Percentiles rank a stretch among this genome's conserved stretches.
phyloP scores from a whole-genome alignment of 2,888 invertebrate species.

The Dioctria linearis region DNA sequence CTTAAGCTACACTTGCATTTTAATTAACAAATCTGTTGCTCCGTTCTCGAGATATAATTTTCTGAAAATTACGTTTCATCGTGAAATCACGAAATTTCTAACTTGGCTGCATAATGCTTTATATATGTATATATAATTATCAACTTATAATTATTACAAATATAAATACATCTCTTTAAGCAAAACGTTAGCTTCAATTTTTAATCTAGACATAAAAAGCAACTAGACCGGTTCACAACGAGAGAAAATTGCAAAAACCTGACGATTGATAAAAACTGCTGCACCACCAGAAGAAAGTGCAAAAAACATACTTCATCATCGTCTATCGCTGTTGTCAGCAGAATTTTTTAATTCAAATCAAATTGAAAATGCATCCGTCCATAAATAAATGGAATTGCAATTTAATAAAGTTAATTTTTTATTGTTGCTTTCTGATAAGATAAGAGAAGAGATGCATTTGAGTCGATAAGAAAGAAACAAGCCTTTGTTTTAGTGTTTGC shows the following conservation, averaged over 20 bases:
- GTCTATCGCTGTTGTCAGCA: background rate
- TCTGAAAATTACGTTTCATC: too few relatives aligned
- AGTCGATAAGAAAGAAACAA: conserved; percentile 7
- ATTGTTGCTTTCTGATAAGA: background rate
- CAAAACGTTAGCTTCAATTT: too few relatives aligned
- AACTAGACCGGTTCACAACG: background rate
- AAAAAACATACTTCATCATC: background rate
- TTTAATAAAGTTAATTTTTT: background rate
- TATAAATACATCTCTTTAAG: too few relatives aligned
- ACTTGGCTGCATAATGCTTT: too few relatives aligned
- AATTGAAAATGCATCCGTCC: background rate
- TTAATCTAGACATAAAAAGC: background rate
- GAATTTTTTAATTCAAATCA: background rate
- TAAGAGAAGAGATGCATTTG: background rate
- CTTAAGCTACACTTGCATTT: too few relatives aligned
- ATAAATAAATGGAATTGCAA: background rate
- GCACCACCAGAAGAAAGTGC: background rate
- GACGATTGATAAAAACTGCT: background rate
- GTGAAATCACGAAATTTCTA: too few relatives aligned
- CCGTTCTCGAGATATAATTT: too few relatives aligned
- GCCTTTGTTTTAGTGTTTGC: conserved; percentile 17
- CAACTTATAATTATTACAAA: too few relatives aligned
- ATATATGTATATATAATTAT: too few relatives aligned
- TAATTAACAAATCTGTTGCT: too few relatives aligned
- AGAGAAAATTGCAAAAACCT: background rate